Evolutionary conservation across 2,113 vertebrate genomes (phyloP).

Genomic region (Burhinus bistriatus): DNA sequence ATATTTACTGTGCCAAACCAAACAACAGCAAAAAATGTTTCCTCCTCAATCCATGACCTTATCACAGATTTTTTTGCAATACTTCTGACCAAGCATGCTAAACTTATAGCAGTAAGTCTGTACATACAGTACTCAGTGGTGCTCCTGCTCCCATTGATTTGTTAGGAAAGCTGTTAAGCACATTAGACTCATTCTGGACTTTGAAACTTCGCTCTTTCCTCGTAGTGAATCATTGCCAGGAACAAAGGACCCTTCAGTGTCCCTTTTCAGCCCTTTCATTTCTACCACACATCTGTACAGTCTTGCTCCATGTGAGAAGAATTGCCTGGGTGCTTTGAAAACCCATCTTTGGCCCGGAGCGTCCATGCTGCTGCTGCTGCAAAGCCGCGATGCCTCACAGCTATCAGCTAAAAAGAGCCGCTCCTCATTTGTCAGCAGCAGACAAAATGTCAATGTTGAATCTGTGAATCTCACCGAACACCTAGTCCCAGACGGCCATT

Average conservation of each 20-base stretch:
- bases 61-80: not conserved
- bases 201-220: not conserved
- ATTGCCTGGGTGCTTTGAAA: not conserved
- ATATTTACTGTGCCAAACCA: not conserved
- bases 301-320: not conserved
- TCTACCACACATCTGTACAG: not conserved
- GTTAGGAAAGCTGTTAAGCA: not conserved
- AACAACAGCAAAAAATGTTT: not conserved
- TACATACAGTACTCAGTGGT: not conserved
- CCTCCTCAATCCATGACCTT: not conserved
- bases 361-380: not conserved
- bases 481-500: not conserved
- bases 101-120: not conserved
- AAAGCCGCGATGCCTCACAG: rapidly evolving
- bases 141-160: not conserved
- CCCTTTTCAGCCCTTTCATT: not conserved
- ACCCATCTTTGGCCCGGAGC: not conserved
- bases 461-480: not conserved
- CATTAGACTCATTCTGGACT: not conserved
- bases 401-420: not conserved
- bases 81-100: not conserved
- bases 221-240: not conserved
- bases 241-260: not conserved
- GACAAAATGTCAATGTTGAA: not conserved
- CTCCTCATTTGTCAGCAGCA: not conserved